These are phyloP conservation scores for Babyrousa celebensis DNA, from an alignment of 2,797 vertebrate genomes.

Conservation along the genomic window DNA sequence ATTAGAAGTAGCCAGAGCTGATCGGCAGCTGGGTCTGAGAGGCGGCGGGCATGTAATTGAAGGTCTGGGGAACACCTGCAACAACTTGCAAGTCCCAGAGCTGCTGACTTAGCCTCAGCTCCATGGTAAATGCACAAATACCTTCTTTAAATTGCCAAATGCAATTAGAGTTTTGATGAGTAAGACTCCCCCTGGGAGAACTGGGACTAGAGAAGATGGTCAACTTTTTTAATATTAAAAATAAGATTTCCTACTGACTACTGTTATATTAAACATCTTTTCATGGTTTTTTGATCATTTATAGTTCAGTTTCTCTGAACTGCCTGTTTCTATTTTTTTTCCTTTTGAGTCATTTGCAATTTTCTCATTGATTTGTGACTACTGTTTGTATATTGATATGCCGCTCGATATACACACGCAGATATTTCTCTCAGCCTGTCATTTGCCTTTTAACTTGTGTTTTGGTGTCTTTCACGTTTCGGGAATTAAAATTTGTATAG, in stretches of 20 bases:
- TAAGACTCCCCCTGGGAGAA: not conserved
- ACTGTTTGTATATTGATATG: not conserved
- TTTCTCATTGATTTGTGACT: not conserved
- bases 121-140: not conserved
- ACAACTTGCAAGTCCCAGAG: not conserved
- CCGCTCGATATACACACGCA: not conserved
- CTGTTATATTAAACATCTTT: not conserved
- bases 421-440: not conserved
- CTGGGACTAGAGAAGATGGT: not conserved
- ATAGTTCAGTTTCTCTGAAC: not conserved
- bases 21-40: not conserved
- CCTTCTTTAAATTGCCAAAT: not conserved
- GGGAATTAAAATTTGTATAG: not conserved
- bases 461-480: not conserved
- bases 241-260: not conserved
- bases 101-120: not conserved
- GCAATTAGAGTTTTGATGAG: conserved; percentile 39
- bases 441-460: conserved; percentile 9
- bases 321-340: conserved; percentile 52
- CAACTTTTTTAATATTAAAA: conserved; percentile 10
- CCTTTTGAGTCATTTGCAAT: not conserved
- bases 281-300: not conserved
- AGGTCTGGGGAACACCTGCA: not conserved
- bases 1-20: not conserved
- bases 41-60: not conserved